Evolutionary conservation across 2,113 vertebrate species (phyloP).

Genomic region (Sialia sialis): DNA sequence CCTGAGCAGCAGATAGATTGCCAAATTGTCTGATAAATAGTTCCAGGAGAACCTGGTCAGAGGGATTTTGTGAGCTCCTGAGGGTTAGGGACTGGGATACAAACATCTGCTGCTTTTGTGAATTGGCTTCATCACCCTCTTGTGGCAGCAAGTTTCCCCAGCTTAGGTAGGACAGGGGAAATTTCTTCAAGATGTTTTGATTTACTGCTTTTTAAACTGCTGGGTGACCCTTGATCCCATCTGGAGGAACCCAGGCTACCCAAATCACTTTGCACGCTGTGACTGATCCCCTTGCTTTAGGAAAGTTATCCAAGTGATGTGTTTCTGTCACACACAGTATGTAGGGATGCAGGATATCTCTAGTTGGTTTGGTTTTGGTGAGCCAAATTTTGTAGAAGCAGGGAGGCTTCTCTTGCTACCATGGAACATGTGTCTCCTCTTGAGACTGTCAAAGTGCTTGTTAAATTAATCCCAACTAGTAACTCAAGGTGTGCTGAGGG

Average conservation of each 20-base stretch:
- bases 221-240: neutral
- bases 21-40: neutral
- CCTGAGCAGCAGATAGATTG: neutral
- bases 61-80: neutral
- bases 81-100: neutral
- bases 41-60: neutral
- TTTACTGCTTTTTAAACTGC: neutral
- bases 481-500: neutral
- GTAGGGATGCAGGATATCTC: neutral
- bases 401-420: neutral
- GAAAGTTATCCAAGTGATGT: neutral
- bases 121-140: neutral
- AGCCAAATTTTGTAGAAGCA: neutral
- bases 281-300: neutral
- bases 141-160: neutral
- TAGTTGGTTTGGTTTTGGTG: neutral
- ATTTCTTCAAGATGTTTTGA: neutral
- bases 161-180: neutral
- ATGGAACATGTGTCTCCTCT: neutral
- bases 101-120: neutral
- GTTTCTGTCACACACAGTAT: accelerated
- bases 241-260: neutral
- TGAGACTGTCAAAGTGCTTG: neutral
- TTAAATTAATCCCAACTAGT: constrained; percentile 35
- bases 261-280: neutral